phyloP scores from a whole-genome alignment of 2,113 vertebrate species.

The Panthera uncia region DNA sequence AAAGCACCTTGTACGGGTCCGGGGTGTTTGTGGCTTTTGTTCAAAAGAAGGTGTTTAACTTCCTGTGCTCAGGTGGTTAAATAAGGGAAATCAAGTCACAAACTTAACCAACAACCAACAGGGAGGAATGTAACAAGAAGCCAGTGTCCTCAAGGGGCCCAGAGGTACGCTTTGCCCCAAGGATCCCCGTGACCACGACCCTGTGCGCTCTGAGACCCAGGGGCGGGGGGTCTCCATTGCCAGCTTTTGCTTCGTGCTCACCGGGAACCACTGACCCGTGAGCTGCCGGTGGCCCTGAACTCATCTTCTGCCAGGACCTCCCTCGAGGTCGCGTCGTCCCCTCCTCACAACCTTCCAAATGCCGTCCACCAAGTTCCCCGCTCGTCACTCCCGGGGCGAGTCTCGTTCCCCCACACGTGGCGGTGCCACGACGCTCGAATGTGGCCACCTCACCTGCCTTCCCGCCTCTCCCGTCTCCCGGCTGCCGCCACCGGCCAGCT shows the following conservation, averaged over 20 bases:
- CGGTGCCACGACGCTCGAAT: neutral
- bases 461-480: neutral
- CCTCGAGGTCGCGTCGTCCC: neutral
- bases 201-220: neutral
- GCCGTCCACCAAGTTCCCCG: neutral
- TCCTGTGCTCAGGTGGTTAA: neutral
- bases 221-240: no score
- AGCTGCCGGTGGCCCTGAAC: neutral
- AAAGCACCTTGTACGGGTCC: neutral
- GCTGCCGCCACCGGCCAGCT: neutral
- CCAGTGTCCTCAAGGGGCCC: neutral
- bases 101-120: neutral
- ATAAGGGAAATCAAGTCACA: neutral
- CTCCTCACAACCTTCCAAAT: neutral
- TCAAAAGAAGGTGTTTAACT: neutral
- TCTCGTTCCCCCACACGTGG: neutral
- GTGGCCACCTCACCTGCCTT: neutral
- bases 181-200: neutral
- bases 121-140: neutral
- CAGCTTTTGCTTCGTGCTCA: neutral
- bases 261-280: neutral
- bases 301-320: neutral
- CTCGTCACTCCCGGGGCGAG: neutral
- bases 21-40: neutral
- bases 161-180: neutral